Evolutionary conservation across 1,140 invertebrate species (phyloP).

Genomic region (Zaprionus vittiger): DNA sequence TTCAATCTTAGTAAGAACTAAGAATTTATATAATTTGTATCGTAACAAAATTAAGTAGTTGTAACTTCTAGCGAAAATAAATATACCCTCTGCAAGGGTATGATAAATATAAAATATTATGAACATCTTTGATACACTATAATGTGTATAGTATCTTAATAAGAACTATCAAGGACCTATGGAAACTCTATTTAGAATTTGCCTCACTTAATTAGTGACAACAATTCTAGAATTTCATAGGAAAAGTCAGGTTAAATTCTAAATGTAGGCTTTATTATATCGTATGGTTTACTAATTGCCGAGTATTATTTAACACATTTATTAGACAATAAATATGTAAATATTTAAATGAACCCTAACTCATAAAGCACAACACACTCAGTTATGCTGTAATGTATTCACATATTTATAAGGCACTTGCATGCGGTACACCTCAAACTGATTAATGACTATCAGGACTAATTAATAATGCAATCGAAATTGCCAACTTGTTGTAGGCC

Average conservation of each 20-base stretch:
- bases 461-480: slow-evolving; percentile 31
- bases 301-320: background rate
- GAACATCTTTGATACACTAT: no score
- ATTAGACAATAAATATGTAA: background rate
- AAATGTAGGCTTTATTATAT: background rate
- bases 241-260: background rate
- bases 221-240: background rate
- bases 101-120: no score
- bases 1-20: no score
- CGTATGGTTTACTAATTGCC: background rate
- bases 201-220: background rate
- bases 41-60: no score
- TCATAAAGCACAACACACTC: background rate
- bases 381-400: background rate
- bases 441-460: slow-evolving; percentile 6
- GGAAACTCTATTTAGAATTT: no score
- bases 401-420: background rate
- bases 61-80: no score
- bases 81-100: no score
- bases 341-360: background rate
- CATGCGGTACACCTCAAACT: background rate
- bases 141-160: no score
- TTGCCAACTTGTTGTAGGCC: slow-evolving; percentile 7
- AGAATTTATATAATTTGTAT: no score
- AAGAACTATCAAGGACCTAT: no score